These are phyloP conservation scores for Orthosia gothica DNA, from an alignment of 2,888 invertebrate genomes.

Conservation along the genomic window DNA sequence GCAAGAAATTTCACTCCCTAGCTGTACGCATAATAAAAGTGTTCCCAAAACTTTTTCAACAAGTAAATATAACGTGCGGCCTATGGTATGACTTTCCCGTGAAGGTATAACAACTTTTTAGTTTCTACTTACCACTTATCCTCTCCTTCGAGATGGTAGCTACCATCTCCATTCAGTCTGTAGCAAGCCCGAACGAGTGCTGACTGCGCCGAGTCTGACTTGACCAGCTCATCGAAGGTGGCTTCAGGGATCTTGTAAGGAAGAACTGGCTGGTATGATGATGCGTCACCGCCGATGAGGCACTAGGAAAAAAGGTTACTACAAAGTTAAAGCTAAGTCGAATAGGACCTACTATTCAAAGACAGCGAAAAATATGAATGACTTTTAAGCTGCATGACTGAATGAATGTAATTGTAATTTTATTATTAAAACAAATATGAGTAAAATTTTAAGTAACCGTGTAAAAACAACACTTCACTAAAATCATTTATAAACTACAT, in stretches of 20 bases:
- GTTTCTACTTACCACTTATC: slow-evolving; percentile 84
- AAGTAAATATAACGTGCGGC: no score
- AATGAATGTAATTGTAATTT: no score
- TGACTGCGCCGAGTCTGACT: slow-evolving; percentile 80
- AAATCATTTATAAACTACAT: no score
- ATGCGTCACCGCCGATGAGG: slow-evolving; percentile 85
- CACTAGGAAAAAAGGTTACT: slow-evolving; percentile 74
- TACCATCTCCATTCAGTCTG: slow-evolving; percentile 79
- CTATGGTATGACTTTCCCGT: no score
- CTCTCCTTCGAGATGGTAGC: slow-evolving; percentile 84
- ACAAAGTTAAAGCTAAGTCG: no score
- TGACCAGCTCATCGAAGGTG: slow-evolving; percentile 81
- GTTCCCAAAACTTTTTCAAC: no score
- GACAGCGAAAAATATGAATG: background rate
- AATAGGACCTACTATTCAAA: no score
- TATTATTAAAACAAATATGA: no score
- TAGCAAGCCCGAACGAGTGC: slow-evolving; percentile 84
- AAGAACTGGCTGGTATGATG: slow-evolving; percentile 85
- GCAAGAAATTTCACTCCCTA: no score
- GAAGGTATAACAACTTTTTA: background rate
- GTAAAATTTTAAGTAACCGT: no score
- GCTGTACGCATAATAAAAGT: no score
- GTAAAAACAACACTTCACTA: no score
- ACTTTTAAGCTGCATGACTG: background rate
- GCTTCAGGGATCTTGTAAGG: slow-evolving; percentile 82